phyloP scores from a whole-genome alignment of 2,113 vertebrate genomes.

The Tetrao urogallus region DNA sequence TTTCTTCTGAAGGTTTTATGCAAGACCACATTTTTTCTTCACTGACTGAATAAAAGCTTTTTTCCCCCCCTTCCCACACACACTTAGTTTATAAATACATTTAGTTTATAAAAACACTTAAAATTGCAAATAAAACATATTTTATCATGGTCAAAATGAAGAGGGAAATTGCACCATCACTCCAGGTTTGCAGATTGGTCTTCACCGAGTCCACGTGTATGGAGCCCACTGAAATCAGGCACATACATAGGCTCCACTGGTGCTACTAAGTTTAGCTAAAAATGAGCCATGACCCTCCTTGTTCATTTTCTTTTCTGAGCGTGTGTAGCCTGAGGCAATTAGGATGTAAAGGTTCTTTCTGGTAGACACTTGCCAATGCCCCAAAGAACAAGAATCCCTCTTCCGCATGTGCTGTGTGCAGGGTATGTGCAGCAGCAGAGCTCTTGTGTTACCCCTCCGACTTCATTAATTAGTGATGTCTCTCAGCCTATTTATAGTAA shows the following conservation, averaged over 20 bases:
- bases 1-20: slow-evolving; percentile 29
- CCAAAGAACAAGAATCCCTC: slow-evolving; percentile 32
- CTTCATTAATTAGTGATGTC: slow-evolving; percentile 78
- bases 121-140: neutral
- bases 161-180: neutral
- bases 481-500: slow-evolving; percentile 77
- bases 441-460: slow-evolving; percentile 65
- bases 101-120: neutral
- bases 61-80: neutral
- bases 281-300: neutral
- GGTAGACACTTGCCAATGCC: slow-evolving; percentile 33
- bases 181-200: neutral
- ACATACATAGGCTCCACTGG: neutral
- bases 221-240: neutral
- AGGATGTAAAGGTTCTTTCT: slow-evolving; percentile 62
- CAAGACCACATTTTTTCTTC: neutral
- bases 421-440: slow-evolving; percentile 18
- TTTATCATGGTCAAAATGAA: neutral
- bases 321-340: slow-evolving; percentile 62
- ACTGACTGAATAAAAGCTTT: neutral
- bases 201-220: neutral
- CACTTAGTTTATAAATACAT: neutral
- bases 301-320: slow-evolving; percentile 53
- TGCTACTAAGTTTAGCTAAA: slow-evolving; percentile 1
- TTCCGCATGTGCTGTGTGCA: slow-evolving; percentile 20